These are phyloP conservation scores for Eilema sororculum DNA, from an alignment of 2,888 invertebrate species.

Conservation along the genomic window DNA sequence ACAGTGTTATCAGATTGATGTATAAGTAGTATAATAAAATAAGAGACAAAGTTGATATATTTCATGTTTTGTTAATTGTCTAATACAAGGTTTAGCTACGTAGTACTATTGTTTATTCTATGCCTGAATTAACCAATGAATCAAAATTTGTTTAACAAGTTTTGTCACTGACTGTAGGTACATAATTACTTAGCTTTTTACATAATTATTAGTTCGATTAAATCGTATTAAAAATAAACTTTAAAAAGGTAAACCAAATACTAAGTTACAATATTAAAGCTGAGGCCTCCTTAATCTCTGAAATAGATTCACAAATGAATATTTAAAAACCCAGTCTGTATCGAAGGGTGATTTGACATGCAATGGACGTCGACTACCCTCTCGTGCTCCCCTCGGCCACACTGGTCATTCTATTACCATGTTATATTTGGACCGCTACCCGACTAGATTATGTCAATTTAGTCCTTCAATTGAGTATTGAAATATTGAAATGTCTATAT, in stretches of 20 bases:
- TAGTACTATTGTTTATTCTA: too few species aligned
- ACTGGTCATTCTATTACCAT: constrained; percentile 34
- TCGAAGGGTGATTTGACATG: constrained; percentile 57
- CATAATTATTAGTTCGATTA: too few species aligned
- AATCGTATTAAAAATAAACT: too few species aligned
- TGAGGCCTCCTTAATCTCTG: constrained; percentile 7
- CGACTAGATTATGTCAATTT: constrained; percentile 16
- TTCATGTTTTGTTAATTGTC: too few species aligned
- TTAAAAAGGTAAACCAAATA: constrained; percentile 1
- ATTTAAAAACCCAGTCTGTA: constrained; percentile 26
- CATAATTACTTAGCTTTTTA: too few species aligned
- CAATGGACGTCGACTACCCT: constrained; percentile 51
- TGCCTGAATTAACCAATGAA: too few species aligned
- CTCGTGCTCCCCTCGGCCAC: constrained; percentile 26
- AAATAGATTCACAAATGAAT: constrained; percentile 32
- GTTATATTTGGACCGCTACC: constrained; percentile 24
- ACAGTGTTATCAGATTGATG: too few species aligned
- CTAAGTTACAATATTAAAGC: constrained; percentile 8
- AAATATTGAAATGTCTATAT: neutral
- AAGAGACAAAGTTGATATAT: too few species aligned
- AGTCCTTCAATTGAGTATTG: constrained; percentile 16
- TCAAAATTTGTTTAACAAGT: too few species aligned
- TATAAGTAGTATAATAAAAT: too few species aligned
- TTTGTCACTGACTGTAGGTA: too few species aligned
- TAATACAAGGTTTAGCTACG: too few species aligned